A percentile compares a stretch with the other conserved stretches of the same genome.
Evolutionary conservation across 2,797 vertebrate genomes (phyloP).

Genomic region (Garrulus glandarius): DNA sequence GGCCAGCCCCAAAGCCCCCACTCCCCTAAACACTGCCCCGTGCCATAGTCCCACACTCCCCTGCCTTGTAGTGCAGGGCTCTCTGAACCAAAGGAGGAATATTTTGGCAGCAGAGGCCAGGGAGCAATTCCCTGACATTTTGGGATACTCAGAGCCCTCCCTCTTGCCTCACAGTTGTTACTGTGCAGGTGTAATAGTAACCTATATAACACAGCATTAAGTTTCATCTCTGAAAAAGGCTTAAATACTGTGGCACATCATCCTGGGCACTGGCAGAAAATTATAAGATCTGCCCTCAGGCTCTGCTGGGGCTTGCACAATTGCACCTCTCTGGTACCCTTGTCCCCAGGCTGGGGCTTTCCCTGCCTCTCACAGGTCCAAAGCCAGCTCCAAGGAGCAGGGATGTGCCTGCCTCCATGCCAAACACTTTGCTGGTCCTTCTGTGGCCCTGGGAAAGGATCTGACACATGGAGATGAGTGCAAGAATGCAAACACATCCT

Average conservation of each 20-base stretch:
- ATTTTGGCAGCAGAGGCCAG: neutral
- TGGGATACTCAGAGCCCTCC: neutral
- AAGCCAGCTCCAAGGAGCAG: neutral
- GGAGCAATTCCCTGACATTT: neutral
- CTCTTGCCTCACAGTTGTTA: neutral
- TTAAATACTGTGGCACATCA: neutral
- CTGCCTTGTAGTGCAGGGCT: neutral
- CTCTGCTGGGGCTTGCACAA: neutral
- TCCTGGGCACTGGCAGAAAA: neutral
- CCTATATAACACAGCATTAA: neutral
- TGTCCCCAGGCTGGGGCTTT: neutral
- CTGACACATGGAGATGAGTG: neutral
- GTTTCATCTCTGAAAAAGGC: neutral
- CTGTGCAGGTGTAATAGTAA: neutral
- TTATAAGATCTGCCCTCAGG: neutral
- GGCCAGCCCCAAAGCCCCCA: neutral
- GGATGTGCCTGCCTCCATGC: neutral
- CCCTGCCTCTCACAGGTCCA: neutral
- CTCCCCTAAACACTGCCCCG: neutral
- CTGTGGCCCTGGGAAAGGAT: neutral
- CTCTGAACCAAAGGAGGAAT: neutral
- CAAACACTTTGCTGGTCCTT: neutral
- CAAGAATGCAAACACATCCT: neutral
- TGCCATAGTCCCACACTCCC: accelerated
- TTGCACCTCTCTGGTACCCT: neutral